Percentiles rank a stretch among this genome's conserved stretches.
Conservation (phyloP, 2,113 vertebrate species). For the Epinephelus fuscoguttatus region DNA sequence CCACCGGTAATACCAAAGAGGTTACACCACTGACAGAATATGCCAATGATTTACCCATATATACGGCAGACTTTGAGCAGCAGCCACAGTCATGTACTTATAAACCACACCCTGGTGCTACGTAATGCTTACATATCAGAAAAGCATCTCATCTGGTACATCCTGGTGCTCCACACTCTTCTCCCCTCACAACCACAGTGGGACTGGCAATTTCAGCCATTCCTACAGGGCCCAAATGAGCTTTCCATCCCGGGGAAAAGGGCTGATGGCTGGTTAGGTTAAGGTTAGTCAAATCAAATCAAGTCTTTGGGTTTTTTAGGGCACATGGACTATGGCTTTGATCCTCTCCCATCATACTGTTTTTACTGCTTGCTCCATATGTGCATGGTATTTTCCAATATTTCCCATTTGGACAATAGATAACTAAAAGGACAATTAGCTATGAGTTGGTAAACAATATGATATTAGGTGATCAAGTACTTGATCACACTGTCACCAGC, state of each 20-base stretch:
- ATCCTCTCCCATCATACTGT: background rate
- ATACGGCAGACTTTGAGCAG: slow-evolving; percentile 45
- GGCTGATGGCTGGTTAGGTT: slow-evolving; percentile 58
- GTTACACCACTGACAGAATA: slow-evolving; percentile 38
- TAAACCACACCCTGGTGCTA: slow-evolving; percentile 56
- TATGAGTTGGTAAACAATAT: background rate
- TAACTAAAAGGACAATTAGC: background rate
- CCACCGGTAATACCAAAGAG: slow-evolving; percentile 20
- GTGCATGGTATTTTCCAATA: background rate
- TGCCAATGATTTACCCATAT: slow-evolving; percentile 49
- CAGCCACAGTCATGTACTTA: slow-evolving; percentile 40
- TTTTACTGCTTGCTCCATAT: background rate
- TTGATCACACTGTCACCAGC: background rate
- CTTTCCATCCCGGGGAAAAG: slow-evolving; percentile 59
- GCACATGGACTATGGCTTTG: background rate
- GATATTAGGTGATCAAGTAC: background rate
- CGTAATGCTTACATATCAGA: slow-evolving; percentile 48
- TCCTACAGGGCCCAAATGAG: slow-evolving; percentile 67
- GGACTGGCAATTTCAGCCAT: slow-evolving; percentile 60
- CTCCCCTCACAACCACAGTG: slow-evolving; percentile 41
- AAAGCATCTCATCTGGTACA: slow-evolving; percentile 45
- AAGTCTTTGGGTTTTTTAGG: background rate
- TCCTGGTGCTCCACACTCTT: slow-evolving; percentile 23
- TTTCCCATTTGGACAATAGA: background rate
- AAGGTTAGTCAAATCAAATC: slow-evolving; percentile 9